phyloP scores from a whole-genome alignment of 2,113 vertebrate genomes.

The Peromyscus polionotus region DNA sequence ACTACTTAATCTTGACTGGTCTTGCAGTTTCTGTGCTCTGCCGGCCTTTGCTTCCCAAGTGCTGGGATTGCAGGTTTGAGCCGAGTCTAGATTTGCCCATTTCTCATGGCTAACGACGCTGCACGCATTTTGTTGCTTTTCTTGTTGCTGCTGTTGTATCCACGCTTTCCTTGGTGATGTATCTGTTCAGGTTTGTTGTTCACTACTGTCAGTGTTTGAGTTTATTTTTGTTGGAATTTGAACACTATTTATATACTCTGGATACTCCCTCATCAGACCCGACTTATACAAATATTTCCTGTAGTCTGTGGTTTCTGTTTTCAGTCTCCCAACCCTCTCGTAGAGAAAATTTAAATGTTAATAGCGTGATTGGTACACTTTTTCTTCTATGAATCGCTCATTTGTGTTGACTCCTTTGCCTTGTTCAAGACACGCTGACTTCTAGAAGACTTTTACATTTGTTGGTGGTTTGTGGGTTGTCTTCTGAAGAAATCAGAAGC shows the following conservation, averaged over 20 bases:
- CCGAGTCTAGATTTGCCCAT: background rate
- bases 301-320: background rate
- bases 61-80: background rate
- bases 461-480: background rate
- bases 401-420: constrained; percentile 10
- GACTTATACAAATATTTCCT: background rate
- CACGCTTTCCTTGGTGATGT: background rate
- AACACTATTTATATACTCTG: background rate
- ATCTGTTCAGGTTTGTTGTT: background rate
- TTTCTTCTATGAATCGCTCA: background rate
- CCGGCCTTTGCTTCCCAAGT: background rate
- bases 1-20: too few relatives aligned
- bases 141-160: background rate
- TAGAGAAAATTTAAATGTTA: background rate
- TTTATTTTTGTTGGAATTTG: constrained; percentile 41
- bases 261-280: background rate
- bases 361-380: background rate
- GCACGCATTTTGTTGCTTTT: background rate
- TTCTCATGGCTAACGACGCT: background rate
- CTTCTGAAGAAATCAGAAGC: constrained; percentile 19
- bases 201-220: background rate
- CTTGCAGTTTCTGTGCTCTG: background rate
- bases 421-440: background rate
- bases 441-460: background rate
- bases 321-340: background rate